These are phyloP conservation scores for Ploceus nigricollis DNA, from an alignment of 2,113 vertebrate species.

Conservation along the genomic window DNA sequence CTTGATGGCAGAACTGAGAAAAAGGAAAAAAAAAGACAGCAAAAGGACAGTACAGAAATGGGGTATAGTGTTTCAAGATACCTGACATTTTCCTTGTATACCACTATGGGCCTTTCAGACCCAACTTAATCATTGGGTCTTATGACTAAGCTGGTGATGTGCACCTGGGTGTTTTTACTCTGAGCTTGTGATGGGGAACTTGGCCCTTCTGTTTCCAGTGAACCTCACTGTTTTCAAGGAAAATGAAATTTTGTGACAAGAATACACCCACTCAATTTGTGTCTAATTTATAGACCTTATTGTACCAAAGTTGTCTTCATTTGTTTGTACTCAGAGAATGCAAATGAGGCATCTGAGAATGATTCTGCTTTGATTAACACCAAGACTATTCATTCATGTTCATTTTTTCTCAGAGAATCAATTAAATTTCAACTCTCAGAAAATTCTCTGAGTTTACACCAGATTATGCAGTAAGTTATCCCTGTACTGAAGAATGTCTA, in stretches of 20 bases:
- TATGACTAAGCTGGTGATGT: background rate
- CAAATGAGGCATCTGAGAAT: background rate
- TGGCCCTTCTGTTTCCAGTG: background rate
- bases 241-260: background rate
- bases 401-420: background rate
- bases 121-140: background rate
- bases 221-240: background rate
- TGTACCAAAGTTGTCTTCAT: background rate
- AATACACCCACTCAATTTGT: background rate
- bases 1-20: background rate
- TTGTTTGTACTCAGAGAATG: background rate
- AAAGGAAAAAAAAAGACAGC: rapidly evolving
- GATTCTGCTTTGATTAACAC: background rate
- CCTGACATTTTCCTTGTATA: background rate
- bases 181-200: background rate
- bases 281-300: background rate
- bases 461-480: background rate
- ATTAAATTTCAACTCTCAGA: background rate
- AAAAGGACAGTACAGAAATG: background rate
- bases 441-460: background rate
- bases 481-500: background rate
- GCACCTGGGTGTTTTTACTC: background rate
- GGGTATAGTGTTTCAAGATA: background rate
- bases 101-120: background rate
- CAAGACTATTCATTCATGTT: background rate